Evolutionary conservation across 1,140 invertebrate genomes (phyloP).

Genomic region (Rhagoletis zephyria): DNA sequence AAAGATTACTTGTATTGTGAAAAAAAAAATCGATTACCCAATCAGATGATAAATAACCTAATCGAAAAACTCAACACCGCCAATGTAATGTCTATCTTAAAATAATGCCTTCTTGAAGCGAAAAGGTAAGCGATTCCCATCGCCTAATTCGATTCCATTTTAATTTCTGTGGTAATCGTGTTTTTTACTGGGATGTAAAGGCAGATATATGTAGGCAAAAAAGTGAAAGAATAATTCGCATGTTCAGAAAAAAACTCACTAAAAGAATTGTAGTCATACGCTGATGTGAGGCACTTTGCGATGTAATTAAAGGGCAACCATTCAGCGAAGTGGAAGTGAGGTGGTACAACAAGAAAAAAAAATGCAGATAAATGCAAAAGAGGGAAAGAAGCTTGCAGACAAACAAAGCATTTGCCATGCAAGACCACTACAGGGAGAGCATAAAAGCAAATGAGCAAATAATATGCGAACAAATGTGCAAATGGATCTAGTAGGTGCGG

Average conservation of each 20-base stretch:
- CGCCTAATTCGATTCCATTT: too few species aligned
- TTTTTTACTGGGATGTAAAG: too few species aligned
- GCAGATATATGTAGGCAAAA: neutral
- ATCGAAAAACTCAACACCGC: too few species aligned
- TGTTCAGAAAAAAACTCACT: slow-evolving; percentile 18
- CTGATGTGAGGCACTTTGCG: slow-evolving; percentile 43
- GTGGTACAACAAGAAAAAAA: neutral
- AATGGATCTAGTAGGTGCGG: neutral
- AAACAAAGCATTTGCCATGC: slow-evolving; percentile 30
- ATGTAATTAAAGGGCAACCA: slow-evolving; percentile 46
- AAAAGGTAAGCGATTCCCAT: too few species aligned
- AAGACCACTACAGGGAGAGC: neutral
- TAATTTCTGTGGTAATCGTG: too few species aligned
- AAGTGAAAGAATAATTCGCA: slow-evolving; percentile 28
- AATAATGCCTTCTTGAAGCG: too few species aligned
- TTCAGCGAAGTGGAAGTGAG: slow-evolving; percentile 22
- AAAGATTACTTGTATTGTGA: too few species aligned
- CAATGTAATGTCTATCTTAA: too few species aligned
- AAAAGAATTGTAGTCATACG: slow-evolving; percentile 2
- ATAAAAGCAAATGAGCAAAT: slow-evolving; percentile 44
- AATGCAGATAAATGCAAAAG: neutral
- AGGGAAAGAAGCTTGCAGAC: neutral
- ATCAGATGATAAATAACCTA: too few species aligned
- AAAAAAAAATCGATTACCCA: too few species aligned
- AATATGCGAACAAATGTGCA: slow-evolving; percentile 41